Evolutionary conservation across 2,888 invertebrate species (phyloP).

Genomic region (Lycaena phlaeas): DNA sequence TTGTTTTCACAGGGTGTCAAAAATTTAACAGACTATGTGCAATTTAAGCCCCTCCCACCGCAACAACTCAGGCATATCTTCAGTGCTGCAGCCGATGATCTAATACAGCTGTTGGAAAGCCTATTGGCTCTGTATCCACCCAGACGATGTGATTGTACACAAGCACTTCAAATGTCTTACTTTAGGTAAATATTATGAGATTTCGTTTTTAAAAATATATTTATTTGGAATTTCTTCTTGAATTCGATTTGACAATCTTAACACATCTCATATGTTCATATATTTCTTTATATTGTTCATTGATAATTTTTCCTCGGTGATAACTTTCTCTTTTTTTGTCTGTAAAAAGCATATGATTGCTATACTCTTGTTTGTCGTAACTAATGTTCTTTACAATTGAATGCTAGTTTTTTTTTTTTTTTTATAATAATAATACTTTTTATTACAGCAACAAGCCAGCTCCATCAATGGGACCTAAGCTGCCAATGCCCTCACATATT

Average conservation of each 20-base stretch:
- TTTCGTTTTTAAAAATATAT: no score
- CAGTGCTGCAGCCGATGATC: constrained; percentile 94
- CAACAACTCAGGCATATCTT: constrained; percentile 93
- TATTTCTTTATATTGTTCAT: no score
- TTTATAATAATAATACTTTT: no score
- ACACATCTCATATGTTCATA: no score
- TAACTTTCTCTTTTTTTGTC: no score
- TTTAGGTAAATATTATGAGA: constrained; percentile 75
- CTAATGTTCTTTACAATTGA: no score
- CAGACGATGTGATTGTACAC: constrained; percentile 84
- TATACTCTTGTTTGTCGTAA: no score
- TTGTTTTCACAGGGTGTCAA: constrained; percentile 76
- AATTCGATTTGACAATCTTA: no score
- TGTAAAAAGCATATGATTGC: no score
- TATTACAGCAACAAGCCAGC: constrained; percentile 85
- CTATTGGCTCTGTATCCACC: constrained; percentile 88
- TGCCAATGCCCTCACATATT: constrained; percentile 84
- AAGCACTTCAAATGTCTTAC: constrained; percentile 91
- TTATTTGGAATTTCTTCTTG: no score
- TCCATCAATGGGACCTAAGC: constrained; percentile 85
- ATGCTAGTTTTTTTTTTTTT: no score
- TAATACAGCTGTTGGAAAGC: constrained; percentile 84
- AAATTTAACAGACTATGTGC: constrained; percentile 90
- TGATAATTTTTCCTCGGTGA: no score
- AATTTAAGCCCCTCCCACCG: constrained; percentile 89